Percentiles rank a stretch among this genome's conserved stretches.
Conservation (phyloP, 30 jellyfish, hydroid and myxozoan genomes). For the Haliclystus octoradiatus region DNA sequence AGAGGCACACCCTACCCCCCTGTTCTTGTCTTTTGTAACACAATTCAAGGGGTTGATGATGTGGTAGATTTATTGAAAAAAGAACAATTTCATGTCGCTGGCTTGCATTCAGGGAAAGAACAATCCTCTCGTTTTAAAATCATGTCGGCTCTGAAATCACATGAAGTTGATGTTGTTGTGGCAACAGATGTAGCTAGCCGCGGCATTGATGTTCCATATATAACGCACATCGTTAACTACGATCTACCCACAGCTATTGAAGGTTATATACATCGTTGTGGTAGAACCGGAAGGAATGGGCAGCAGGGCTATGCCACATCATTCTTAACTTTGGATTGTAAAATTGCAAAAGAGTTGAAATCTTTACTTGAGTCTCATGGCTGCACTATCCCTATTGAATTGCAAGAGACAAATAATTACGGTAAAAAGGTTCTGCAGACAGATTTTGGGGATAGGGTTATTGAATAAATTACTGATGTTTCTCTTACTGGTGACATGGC, state of each 20-base stretch:
- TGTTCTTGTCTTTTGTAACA: conserved; percentile 51
- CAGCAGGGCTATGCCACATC: conserved; percentile 80
- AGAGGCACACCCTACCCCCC: conserved; percentile 79
- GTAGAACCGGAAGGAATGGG: conserved; percentile 94
- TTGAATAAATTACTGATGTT: too few relatives aligned
- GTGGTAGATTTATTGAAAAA: conserved; percentile 34
- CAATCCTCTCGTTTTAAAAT: conserved; percentile 43
- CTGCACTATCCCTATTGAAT: conserved; percentile 40
- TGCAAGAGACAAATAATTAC: conserved; percentile 61
- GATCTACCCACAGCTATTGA: conserved; percentile 71
- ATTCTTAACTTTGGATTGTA: conserved; percentile 70
- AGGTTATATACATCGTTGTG: conserved; percentile 87
- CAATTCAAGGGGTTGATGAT: conserved; percentile 44
- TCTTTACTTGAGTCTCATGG: conserved; percentile 49
- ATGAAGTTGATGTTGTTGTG: conserved; percentile 63
- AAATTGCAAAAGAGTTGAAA: conserved; percentile 70
- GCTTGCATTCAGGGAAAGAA: conserved; percentile 56
- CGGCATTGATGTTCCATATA: conserved; percentile 69
- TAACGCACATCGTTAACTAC: conserved; percentile 77
- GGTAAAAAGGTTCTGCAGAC: conserved; percentile 68
- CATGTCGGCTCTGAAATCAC: conserved; percentile 34
- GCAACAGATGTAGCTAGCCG: conserved; percentile 92
- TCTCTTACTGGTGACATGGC: too few relatives aligned
- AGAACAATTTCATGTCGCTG: conserved; percentile 80
- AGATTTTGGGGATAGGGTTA: conserved; percentile 79